Base-by-base conservation (phyloP, 2,113 vertebrate species). In the Rhinopithecus roxellana region DNA sequence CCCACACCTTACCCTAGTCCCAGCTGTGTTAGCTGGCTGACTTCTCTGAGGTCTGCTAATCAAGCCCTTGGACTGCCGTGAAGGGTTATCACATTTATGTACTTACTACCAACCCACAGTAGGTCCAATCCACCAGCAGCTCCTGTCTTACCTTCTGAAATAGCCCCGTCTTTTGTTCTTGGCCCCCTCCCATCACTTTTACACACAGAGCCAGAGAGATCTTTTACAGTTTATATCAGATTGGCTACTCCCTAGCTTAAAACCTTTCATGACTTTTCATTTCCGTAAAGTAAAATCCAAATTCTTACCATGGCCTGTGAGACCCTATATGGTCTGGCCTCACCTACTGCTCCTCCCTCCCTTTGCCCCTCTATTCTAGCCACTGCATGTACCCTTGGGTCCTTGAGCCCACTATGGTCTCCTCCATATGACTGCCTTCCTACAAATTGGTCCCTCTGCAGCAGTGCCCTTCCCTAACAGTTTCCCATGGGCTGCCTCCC, bases 181-280 rank as follows among this genome's bases (percentile, higher is more conserved):
- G 40, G 57, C 4, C 17, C 9, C 27, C 7, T 55, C 10, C 27
- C 48, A 16, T 40, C 16, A 57, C 74, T 59, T 93, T 61, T 64
- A 32, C 17, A 64, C 23, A 17, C 30, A 64, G 55, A 82, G n/a
- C 30, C 79, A 48, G 61, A 79, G 32, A 48, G 30, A 89, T 50
- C 22, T 95, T 64, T 74, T 38, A 72, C 84, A 92, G 30, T 9
- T 6, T 48, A 1, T 25, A 23, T 87, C 43, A 83, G 69, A 40
- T 74, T 45, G 27, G 30, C 48, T 20, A 43, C n/a, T 78, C 5
- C 61, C 20, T 86, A 40, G 69, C 75, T 94, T 77, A 25, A 81
- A 95, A 4, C 27, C 84, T 57, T 50, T 81, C 43, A 5, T 67
- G 72, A 40, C 30, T 90, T 97, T 77, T 50, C 50, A 70, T 90